Base-by-base conservation (phyloP, 92 coral and sea anemone genomes). In the Palythoa heliodiscus region DNA sequence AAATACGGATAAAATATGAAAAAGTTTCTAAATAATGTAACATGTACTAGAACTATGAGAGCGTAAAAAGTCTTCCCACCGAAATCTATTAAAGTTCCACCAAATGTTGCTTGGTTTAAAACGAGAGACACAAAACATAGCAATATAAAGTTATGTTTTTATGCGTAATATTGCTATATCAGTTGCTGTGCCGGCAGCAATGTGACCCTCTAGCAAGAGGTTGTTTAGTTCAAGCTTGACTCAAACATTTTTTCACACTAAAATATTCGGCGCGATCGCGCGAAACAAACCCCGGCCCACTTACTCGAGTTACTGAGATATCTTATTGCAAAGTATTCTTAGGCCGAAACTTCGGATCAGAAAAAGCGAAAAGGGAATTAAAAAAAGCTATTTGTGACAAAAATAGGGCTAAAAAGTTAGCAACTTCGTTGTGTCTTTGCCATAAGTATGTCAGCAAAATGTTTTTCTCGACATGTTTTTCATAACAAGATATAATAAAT, bases 201-300 rank as follows among this genome's bases (percentile, higher is more conserved):
- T 29, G 23, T 16, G 20, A 80, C 73, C 74, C 63, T 48, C 73
- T 29, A 60, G 70, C 43, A 43, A 37, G 37, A 63, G 20, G 11
- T 43, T 80, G 24, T 64, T 80, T 40, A 80, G 73, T 24, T 20
- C 66, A 64, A 23, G 74, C 39, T 80, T 63, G 84, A 80, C 35
- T 64, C 48, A 64, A 66, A 80, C 84, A 80, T 80, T 80, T 80
- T 80, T 80, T 80, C 60, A 43, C 66, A 80, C 63, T 80, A 66
- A 66, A 80, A 80, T 19, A 67, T 80, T 39, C 48, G 17, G 73
- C 73, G 55, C 75, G 47, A 50, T n/a, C 9, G 73, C 73, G 55
- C 75, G 47, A 50, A 75, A 15, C 84, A 52, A 80, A 67, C 23
- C 70, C 39, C 24, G 66, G 20, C 35, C 3, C 48, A 19, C 76